These are phyloP conservation scores for Ancistrus triradiatus DNA, from an alignment of 2,113 vertebrate genomes.

Conservation along the genomic window DNA sequence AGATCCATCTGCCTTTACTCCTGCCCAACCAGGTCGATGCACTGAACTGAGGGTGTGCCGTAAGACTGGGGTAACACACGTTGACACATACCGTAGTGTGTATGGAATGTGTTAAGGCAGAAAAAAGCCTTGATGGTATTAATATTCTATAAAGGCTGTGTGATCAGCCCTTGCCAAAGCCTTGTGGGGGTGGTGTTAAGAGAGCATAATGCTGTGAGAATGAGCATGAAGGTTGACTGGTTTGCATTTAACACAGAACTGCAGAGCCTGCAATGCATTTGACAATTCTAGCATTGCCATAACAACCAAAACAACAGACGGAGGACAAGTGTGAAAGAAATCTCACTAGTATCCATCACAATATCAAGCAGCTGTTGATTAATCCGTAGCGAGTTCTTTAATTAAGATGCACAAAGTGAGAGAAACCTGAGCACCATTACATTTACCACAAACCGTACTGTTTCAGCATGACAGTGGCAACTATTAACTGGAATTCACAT, in stretches of 20 bases:
- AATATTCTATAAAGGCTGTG: constrained; percentile 12
- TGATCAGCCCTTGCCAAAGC: constrained; percentile 9
- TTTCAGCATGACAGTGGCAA: too few relatives aligned
- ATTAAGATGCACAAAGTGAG: constrained; percentile 6
- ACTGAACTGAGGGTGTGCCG: constrained; percentile 60
- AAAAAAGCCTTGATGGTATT: not conserved
- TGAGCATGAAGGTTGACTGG: constrained; percentile 10
- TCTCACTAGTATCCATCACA: constrained; percentile 32
- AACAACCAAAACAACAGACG: constrained; percentile 41
- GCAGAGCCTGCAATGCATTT: constrained; percentile 18
- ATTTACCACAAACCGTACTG: too few relatives aligned
- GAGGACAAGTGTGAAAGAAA: constrained; percentile 35
- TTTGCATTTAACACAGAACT: constrained; percentile 25
- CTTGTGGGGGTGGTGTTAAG: constrained; percentile 18
- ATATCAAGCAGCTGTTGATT: constrained; percentile 33
- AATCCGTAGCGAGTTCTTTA: constrained; percentile 29
- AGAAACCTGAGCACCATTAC: too few relatives aligned
- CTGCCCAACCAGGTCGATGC: constrained; percentile 66
- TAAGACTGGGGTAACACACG: too few relatives aligned
- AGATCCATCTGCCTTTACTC: constrained; percentile 60
- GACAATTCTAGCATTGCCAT: constrained; percentile 37
- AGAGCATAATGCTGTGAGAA: constrained; percentile 1
- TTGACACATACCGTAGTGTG: too few relatives aligned
- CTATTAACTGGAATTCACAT: too few relatives aligned
- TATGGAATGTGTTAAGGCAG: not conserved